Evolutionary conservation across 2,888 invertebrate species (phyloP).

Genomic region (Malthinus flaveolus): DNA sequence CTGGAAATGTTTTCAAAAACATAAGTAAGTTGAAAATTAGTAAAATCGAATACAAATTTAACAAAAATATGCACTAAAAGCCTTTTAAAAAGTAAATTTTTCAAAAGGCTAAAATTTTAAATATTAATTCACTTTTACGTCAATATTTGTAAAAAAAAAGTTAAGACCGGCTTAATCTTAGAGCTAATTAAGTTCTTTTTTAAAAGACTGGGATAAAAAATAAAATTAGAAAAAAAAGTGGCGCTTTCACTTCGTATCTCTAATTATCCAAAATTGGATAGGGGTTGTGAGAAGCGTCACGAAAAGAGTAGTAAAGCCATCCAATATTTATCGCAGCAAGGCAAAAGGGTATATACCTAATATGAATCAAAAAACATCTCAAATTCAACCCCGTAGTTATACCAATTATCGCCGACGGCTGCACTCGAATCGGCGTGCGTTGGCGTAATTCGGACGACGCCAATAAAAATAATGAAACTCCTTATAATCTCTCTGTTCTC

Average conservation of each 20-base stretch:
- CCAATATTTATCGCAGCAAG: conserved; percentile 25
- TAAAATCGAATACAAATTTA: too few relatives aligned
- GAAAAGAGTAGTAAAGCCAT: conserved; percentile 13
- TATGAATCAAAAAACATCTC: conserved; percentile 34
- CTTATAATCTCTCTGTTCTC: conserved; percentile 22
- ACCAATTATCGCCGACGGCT: conserved; percentile 33
- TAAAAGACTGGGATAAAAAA: not conserved
- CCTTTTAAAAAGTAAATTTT: too few relatives aligned
- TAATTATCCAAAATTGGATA: not conserved
- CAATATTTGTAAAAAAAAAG: too few relatives aligned
- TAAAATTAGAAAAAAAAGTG: not conserved
- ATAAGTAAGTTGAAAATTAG: too few relatives aligned
- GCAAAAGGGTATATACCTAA: conserved; percentile 24
- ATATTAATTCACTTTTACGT: too few relatives aligned
- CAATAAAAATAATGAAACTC: conserved; percentile 34
- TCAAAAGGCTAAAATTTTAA: too few relatives aligned
- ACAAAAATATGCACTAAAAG: too few relatives aligned
- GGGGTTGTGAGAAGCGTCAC: conserved; percentile 1
- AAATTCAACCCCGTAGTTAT: conserved; percentile 31
- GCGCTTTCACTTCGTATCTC: not conserved
- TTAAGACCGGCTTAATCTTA: too few relatives aligned
- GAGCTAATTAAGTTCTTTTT: not conserved
- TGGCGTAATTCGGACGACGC: conserved; percentile 28
- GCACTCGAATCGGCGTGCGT: conserved; percentile 31
- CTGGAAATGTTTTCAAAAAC: too few relatives aligned